Percentiles rank a stretch among this genome's conserved stretches.
Conservation (phyloP, 2,888 invertebrate species). For the Xylophagus ater region DNA sequence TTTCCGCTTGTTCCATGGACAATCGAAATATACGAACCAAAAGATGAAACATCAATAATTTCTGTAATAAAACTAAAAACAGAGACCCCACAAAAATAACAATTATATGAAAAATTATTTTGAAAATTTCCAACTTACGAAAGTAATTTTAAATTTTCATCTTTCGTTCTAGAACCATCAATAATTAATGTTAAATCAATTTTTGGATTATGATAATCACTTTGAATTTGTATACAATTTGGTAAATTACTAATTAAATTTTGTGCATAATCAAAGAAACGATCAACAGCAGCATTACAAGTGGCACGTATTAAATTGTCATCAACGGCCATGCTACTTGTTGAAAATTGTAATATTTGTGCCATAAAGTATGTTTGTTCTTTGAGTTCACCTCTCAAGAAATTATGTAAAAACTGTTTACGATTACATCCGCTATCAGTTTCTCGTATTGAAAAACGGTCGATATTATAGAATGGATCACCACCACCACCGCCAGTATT, state of each 20-base stretch:
- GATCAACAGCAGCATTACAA: slow-evolving; percentile 40
- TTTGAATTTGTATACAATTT: slow-evolving; percentile 13
- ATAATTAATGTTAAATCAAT: slow-evolving; percentile 48
- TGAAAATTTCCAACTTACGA: slow-evolving; percentile 37
- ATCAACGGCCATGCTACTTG: slow-evolving; percentile 20
- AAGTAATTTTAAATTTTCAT: slow-evolving; percentile 46
- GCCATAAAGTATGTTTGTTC: slow-evolving; percentile 30
- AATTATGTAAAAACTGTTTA: slow-evolving; percentile 17
- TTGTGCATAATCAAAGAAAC: slow-evolving; percentile 45
- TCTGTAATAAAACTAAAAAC: slow-evolving; percentile 46
- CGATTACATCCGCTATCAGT: slow-evolving; percentile 19
- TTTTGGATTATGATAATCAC: slow-evolving; percentile 30
- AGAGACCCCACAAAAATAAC: neutral
- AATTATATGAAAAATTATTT: slow-evolving; percentile 5
- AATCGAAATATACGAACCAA: slow-evolving; percentile 49
- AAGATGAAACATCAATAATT: slow-evolving; percentile 45
- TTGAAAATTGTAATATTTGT: slow-evolving; percentile 25
- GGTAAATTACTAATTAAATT: slow-evolving; percentile 25
- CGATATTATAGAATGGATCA: slow-evolving; percentile 8
- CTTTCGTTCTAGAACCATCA: slow-evolving; percentile 47
- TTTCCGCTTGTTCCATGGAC: slow-evolving; percentile 51
- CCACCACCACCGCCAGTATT: neutral
- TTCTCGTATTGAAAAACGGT: slow-evolving; percentile 7
- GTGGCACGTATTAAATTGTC: slow-evolving; percentile 42
- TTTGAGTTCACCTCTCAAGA: slow-evolving; percentile 23